Base-by-base conservation (phyloP, 2,888 invertebrate species). In the Athalia cordata region DNA sequence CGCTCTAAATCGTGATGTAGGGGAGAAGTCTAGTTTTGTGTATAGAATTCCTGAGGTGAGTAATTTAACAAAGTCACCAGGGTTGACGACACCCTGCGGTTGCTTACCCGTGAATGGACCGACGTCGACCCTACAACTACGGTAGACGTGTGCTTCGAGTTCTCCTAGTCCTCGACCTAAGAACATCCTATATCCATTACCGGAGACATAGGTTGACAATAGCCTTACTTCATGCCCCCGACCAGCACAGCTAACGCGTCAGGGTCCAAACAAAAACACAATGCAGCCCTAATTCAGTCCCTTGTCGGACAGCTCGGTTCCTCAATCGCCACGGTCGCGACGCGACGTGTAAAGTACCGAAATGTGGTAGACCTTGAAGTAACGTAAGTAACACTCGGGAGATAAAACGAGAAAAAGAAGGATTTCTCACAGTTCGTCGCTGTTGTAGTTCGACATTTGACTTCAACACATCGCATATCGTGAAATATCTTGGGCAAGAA, bases 191-290 rank as follows among this genome's bases (percentile, higher is more conserved):
- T 85, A 84, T 85, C 84, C 83, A 85, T 85, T 84, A 83, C 83
- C 81, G 78, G 79, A 79, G 81, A 84, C 81, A 82, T 84, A 82
- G 81, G 81, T 81, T 81, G 83, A 84, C 85, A 85, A 85, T 85
- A 84, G 85, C 84, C 83, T 82, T 82, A 79, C 72, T 72, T 59
- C 59, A 47, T 43, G 52, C 13, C 59, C 66, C 59, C 45, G 59
- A 81, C 81, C 81, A 78, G 79, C 81, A 82, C 45, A 72, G 72
- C 57, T 80, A 80, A 68, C 78, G 79, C 82, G 83, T 84, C 84
- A 84, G 82, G 83, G 81, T 82, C 81, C 81, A 79, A 80, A 83
- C 82, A 82, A 86, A 84, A 85, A 84, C 82, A 85, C 85, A 86
- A 86, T 85, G 83, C 83, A 81, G 81, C 81, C 81, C 83, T 85